Evolutionary conservation across 1,140 invertebrate genomes (phyloP), one percentile per base, ranked within the genome.

Genomic region (Hesperophylax magnus): DNA sequence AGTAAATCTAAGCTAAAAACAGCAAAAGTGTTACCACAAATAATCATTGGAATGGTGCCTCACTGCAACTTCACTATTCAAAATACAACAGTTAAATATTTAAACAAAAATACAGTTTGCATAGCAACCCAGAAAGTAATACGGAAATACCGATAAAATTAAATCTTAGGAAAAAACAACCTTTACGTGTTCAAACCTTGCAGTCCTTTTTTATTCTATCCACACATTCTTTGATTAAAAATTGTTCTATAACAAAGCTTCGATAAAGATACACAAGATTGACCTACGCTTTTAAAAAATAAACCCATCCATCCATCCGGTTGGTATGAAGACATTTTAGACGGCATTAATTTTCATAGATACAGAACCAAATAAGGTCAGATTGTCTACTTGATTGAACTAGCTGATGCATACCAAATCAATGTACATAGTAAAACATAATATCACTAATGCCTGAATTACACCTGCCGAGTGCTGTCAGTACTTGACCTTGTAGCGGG

Each of bases 1-100:
- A 81, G 58, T 78, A 83, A 83, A 79, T 58, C 75, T 83, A 83
- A 78, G 53, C 79, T 81, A 79, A 81, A 78, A 83, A 79, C 77
- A 79, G 77, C 69, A 77, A 81, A 81, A 81, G 74, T 47, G 80
- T 83, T 77, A 81, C 79, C 79, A 79, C 56, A 83, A 81, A 83
- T 47, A 47, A 47, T 47, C 39, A 47, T 83, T 81, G 79, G 82
- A 83, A 81, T 83, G 82, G 81, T 79, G 79, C 82, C 79, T 82
- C 60, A 61, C 67, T 80, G 82, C 81, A 80, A 80, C 81, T 82
- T 60, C 52, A 78, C 80, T 81, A 78, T 69, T 65, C 22, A 54
- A 79, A 72, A 82, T 39, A 79, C 60, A 76, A 31, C 22, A 81
- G 53, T 58, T 71, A 54, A 81, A 63, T 77, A 77, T 77, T 61